Conservation (phyloP, 2,797 vertebrate species). For the Margarornis squamiger region DNA sequence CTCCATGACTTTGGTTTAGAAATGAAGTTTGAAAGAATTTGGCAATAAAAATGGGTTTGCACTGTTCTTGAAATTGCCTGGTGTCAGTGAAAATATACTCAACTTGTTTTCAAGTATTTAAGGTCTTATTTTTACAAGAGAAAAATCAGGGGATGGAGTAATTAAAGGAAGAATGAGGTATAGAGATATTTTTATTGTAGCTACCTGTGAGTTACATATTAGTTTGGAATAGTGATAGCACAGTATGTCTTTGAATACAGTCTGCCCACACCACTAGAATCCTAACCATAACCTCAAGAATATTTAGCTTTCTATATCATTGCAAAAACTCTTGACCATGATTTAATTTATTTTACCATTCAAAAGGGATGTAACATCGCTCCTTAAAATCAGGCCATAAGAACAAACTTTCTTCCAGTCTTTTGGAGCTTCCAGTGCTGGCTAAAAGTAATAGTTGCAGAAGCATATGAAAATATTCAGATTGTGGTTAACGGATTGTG, state of each 20-base stretch:
- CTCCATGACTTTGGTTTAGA: background rate
- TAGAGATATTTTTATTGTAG: background rate
- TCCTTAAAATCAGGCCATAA: background rate
- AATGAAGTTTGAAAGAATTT: background rate
- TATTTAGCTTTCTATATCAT: background rate
- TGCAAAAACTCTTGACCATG: background rate
- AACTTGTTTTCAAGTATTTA: background rate
- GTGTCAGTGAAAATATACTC: background rate
- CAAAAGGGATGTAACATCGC: background rate
- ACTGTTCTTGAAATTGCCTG: background rate
- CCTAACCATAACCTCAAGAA: background rate
- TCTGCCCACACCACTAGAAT: background rate
- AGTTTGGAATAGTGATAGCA: background rate
- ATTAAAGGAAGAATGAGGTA: background rate
- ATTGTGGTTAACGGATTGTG: conserved; percentile 1
- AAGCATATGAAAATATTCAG: conserved; percentile 33
- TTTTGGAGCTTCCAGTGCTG: background rate
- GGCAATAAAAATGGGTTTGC: background rate
- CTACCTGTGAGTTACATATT: background rate
- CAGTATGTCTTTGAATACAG: background rate
- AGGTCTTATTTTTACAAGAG: background rate
- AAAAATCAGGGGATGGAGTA: background rate
- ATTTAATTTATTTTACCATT: background rate
- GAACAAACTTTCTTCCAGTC: background rate
- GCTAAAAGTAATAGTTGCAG: background rate